phyloP scores from a whole-genome alignment of 2,113 vertebrate genomes.

The Rhinolophus ferrumequinum region DNA sequence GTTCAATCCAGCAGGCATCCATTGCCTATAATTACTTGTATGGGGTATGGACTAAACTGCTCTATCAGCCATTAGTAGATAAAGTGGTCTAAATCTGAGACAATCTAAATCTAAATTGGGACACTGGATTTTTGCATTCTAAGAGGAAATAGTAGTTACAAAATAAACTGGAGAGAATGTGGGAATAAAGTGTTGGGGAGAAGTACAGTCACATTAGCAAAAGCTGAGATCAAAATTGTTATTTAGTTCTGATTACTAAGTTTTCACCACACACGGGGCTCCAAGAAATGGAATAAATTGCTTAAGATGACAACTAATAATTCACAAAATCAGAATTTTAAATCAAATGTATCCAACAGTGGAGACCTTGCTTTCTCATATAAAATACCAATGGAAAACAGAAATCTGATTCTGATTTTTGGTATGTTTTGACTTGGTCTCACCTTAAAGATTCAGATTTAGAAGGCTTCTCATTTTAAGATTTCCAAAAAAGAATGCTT shows the following conservation, averaged over 20 bases:
- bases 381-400: not conserved
- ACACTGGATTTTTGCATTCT: not conserved
- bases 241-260: not conserved
- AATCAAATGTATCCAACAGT: not conserved
- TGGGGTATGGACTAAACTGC: not conserved
- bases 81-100: not conserved
- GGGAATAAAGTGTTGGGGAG: not conserved
- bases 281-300: not conserved
- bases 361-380: not conserved
- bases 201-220: not conserved
- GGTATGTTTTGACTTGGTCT: not conserved
- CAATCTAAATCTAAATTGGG: not conserved
- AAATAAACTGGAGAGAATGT: not conserved
- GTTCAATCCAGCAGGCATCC: not conserved
- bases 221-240: not conserved
- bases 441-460: slow-evolving; percentile 42
- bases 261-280: not conserved
- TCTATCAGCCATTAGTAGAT: not conserved
- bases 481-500: slow-evolving; percentile 19
- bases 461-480: slow-evolving; percentile 18
- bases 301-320: not conserved
- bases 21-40: not conserved
- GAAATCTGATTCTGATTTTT: not conserved
- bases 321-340: not conserved
- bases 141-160: not conserved